Evolutionary conservation across 2,113 vertebrate species (phyloP), one percentile per base, ranked within the genome.

Genomic region (Numenius arquata): DNA sequence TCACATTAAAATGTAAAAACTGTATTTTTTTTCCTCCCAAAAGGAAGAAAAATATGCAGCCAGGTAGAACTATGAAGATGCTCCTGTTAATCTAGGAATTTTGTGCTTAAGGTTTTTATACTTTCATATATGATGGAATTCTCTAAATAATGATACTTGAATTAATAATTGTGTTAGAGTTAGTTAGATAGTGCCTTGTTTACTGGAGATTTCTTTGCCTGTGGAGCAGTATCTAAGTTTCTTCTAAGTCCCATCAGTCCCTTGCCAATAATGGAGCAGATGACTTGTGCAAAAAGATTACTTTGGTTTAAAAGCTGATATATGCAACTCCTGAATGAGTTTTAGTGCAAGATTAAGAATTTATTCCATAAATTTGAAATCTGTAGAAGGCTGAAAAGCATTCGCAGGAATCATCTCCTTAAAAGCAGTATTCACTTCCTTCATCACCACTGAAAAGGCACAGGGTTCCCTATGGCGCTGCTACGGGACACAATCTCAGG

Each of bases 401-500:
- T 70, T 91, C 18, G 32, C 6, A 47, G 2, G 13, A 83, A 59
- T 50, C 6, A 65, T 23, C 61, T 73, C 21, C 36, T 58, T 38
- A 45, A 77, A 88, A 85, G 74, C 6, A 36, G 16, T 11, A 59
- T 79, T 75, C 0, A 1, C 25, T 73, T 61, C 15, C 19, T 45
- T 59, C 65, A 3, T 59, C 38, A 40, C 26, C 41, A 5, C 22
- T 62, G 74, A 36, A 43, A 84, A 70, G 48, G n/a, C 45, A 32
- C 9, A 56, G 20, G 27, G 11, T 23, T 45, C 58, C 59, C 53
- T 32, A 2, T 0, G 30, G 72, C 27, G 18, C 17, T 43, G 62
- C 56, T 76, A 2, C 4, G 11, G 56, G 41, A 19, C 1, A 2
- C 1, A 15, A 3, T 43, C 25, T 32, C 7, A 3, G 1, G 4